These are phyloP conservation scores for Eleutherodactylus coqui DNA, from an alignment of 2,797 vertebrate genomes.

Conservation along the genomic window DNA sequence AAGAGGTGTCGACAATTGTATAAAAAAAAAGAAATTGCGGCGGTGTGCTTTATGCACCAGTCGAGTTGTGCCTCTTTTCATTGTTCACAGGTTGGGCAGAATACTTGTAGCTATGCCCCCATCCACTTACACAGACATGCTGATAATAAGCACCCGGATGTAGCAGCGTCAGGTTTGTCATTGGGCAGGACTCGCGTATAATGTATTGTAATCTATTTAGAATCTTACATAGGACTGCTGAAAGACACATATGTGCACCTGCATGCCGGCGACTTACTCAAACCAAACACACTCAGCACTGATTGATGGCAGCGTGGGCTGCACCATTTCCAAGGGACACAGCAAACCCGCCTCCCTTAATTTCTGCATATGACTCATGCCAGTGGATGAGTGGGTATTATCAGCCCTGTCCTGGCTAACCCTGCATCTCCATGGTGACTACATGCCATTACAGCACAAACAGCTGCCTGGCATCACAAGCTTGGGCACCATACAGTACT, in stretches of 20 bases:
- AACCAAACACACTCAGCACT: neutral
- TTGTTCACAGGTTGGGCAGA: too few species aligned
- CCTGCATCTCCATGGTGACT: neutral
- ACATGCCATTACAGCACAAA: slow-evolving; percentile 63
- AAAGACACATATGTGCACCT: neutral
- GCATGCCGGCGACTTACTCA: neutral
- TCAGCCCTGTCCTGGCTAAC: neutral
- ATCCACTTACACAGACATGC: neutral
- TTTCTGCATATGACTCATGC: neutral
- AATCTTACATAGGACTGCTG: too few species aligned
- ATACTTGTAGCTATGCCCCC: too few species aligned
- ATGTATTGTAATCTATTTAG: neutral
- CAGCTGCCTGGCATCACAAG: slow-evolving; percentile 61
- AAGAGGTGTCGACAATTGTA: too few species aligned
- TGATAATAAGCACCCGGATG: neutral
- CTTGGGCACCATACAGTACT: too few species aligned
- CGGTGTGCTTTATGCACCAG: too few species aligned
- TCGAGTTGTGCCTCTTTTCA: too few species aligned
- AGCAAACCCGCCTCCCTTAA: neutral
- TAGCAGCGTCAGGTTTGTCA: neutral
- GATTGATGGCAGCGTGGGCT: neutral
- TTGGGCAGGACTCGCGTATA: neutral
- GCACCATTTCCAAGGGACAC: neutral
- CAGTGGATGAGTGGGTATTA: neutral
- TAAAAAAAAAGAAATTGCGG: too few species aligned